Evolutionary conservation across 2,113 vertebrate genomes (phyloP).

Genomic region (Collichthys lucidus): DNA sequence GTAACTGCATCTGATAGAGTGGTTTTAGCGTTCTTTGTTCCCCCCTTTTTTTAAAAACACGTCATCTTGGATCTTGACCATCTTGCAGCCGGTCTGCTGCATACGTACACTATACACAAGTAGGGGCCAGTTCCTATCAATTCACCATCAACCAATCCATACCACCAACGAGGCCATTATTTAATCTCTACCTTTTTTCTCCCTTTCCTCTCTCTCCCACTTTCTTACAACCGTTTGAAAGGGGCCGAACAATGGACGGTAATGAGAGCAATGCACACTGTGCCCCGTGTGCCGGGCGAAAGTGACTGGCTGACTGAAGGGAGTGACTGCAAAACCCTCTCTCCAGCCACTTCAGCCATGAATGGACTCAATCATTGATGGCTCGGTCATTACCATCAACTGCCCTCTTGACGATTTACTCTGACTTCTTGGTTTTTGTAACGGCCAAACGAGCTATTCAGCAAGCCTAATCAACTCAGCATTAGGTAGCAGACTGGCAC

Average conservation of each 20-base stretch:
- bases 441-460: conserved; percentile 79
- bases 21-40: conserved; percentile 58
- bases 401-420: conserved; percentile 77
- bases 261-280: conserved; percentile 82
- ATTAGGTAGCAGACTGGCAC: conserved; percentile 64
- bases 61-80: conserved; percentile 57
- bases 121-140: conserved; percentile 59
- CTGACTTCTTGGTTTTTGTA: conserved; percentile 78
- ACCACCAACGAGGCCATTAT: conserved; percentile 73
- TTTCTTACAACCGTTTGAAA: conserved; percentile 67
- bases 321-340: conserved; percentile 64
- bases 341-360: conserved; percentile 80
- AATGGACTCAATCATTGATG: conserved; percentile 84
- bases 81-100: conserved; percentile 45
- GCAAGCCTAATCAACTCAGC: conserved; percentile 75
- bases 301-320: conserved; percentile 70
- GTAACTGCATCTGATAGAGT: conserved; percentile 50
- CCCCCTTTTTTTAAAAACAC: conserved; percentile 40
- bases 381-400: conserved; percentile 80
- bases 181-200: conserved; percentile 75
- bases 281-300: conserved; percentile 52
- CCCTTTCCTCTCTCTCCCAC: conserved; percentile 63
- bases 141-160: conserved; percentile 71
- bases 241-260: conserved; percentile 81
- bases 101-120: conserved; percentile 56